Evolutionary conservation across 2,113 vertebrate species (phyloP), one percentile per base, ranked within the genome.

Genomic region (Coptodon bakossiorum): DNA sequence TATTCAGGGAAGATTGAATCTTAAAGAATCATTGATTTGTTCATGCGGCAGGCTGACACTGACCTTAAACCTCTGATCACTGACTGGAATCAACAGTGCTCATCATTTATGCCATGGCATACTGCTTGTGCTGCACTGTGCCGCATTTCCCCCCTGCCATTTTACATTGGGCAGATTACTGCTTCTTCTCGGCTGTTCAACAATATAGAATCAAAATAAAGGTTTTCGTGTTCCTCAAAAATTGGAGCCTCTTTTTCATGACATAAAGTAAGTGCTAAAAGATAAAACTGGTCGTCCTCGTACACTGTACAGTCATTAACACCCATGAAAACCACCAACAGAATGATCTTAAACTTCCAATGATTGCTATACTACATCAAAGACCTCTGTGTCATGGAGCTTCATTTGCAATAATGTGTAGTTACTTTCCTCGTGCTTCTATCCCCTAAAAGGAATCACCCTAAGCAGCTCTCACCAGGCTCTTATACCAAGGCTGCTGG

Each of bases 51-150:
- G 84, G 53, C 83, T 66, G 83, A 91, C 80, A 52, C 84, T 83
- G 88, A 91, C 90, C 91, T 38, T 57, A 81, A 81, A 81, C 82
- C 81, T 87, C 83, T 83, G 91, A 91, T 93, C 84, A 76, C 83
- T 84, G 79, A 36, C 36, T 71, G 83, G 81, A 85, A 89, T 90
- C 91, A 90, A 88, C 82, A 34, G 83, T 52, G 84, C 78, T 86
- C 87, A 90, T 93, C 91, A 86, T 88, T 94, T 83, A 76, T 89
- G 87, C 63, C 1, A 16, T 53, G 87, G 66, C 63, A 80, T 29
- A 45, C 84, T 82, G 88, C 92, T 89, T 11, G 53, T 90, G 12
- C 87, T 43, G 89, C 88, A 56, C 45, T 52, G 61, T 73, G 73
- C 31, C 12, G 57, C 68, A 4, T 27, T 45, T 1, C 0, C 19